Evolutionary conservation across 2,888 invertebrate genomes (phyloP).

Genomic region (Drosophila leonis): DNA sequence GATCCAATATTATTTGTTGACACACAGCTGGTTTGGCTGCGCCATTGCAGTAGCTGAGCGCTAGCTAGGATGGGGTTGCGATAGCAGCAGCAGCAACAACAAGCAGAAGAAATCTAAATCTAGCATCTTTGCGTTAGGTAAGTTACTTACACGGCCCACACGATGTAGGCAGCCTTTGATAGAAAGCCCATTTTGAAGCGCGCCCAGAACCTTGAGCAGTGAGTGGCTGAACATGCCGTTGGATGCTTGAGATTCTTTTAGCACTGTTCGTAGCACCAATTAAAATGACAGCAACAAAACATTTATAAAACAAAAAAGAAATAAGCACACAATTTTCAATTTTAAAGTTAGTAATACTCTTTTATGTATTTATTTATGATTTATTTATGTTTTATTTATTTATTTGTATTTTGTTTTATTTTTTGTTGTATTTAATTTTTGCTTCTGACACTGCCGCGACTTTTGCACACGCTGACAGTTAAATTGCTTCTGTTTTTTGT

Average conservation of each 20-base stretch:
- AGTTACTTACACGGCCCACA: conserved; percentile 92
- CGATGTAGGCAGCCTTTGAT: conserved; percentile 91
- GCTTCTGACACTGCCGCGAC: conserved; percentile 16
- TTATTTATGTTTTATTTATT: conserved; percentile 7
- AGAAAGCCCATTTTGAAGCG: conserved; percentile 89
- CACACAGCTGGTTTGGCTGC: conserved; percentile 8
- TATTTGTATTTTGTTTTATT: conserved; percentile 11
- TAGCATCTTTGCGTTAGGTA: background rate
- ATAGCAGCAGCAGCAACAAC: background rate
- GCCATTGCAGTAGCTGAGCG: background rate
- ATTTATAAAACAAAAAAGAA: conserved; percentile 4
- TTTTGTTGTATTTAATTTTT: conserved; percentile 11
- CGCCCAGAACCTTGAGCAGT: conserved; percentile 42
- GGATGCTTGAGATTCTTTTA: conserved; percentile 35
- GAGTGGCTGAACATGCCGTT: conserved; percentile 59
- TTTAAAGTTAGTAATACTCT: conserved; percentile 5
- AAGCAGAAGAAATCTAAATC: too few relatives aligned
- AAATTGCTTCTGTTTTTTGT: conserved; percentile 57
- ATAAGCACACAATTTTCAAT: conserved; percentile 1
- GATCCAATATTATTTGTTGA: conserved; percentile 19
- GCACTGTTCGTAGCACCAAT: conserved; percentile 13
- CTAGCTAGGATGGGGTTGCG: background rate
- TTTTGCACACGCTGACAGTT: conserved; percentile 46
- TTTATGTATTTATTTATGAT: conserved; percentile 8
- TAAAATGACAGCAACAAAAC: conserved; percentile 2